phyloP scores from a whole-genome alignment of 2,113 vertebrate species.

The Osmerus mordax region DNA sequence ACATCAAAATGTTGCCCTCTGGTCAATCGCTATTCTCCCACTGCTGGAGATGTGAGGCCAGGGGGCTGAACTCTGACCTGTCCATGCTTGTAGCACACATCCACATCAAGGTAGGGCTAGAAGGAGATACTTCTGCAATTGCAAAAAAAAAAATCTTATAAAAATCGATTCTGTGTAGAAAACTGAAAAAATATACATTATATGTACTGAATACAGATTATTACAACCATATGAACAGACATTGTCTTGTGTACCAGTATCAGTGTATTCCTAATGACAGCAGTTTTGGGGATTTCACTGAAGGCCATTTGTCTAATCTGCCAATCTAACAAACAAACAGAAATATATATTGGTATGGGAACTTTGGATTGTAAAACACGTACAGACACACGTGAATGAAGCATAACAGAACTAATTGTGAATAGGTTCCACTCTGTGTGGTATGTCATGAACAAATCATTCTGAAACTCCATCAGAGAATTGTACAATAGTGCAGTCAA shows the following conservation, averaged over 20 bases:
- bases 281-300: conserved; percentile 51
- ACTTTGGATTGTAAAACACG: conserved; percentile 12
- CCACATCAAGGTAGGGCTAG: not conserved
- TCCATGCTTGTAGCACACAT: not conserved
- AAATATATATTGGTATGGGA: conserved; percentile 19
- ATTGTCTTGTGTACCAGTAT: conserved; percentile 57
- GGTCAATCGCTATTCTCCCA: not conserved
- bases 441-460: not conserved
- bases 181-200: conserved; percentile 51
- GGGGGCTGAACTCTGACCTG: not conserved
- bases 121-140: too few species aligned
- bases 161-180: conserved; percentile 41
- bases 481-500: conserved; percentile 26
- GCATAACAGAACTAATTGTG: not conserved
- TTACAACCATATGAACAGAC: conserved; percentile 68
- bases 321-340: conserved; percentile 27
- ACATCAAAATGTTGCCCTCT: not conserved
- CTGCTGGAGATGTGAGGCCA: not conserved
- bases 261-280: conserved; percentile 55
- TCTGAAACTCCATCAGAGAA: conserved; percentile 21
- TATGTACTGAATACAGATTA: conserved; percentile 67
- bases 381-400: not conserved
- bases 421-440: conserved; percentile 9
- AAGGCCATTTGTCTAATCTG: conserved; percentile 51
- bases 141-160: conserved; percentile 54